Base-by-base conservation (phyloP, 2,888 invertebrate species). In the Lymantria dispar region DNA sequence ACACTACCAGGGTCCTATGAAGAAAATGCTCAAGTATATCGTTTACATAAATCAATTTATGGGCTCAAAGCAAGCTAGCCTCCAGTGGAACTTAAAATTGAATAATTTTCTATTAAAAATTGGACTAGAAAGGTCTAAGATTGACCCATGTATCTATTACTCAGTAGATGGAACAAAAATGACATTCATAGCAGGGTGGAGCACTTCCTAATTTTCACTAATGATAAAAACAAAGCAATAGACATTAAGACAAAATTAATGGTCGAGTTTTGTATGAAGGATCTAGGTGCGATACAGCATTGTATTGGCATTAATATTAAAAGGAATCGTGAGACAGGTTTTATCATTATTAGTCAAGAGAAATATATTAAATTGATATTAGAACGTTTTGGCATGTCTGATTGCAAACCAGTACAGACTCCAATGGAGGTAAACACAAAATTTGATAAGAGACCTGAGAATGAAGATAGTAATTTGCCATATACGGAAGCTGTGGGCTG, bases 341-440 rank as follows among this genome's bases (percentile, higher is more conserved):
- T 29, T 12, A 43, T 48, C 8, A 31, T 14, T 12, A 11, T 48
- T 10, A 43, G 64, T 39, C 64, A 70, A 44, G 48, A 62, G 14
- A 59, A 60, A 43, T 70, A 68, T 40, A 66, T 67, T 5, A 56
- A 59, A 3, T 11, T 42, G 43, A 39, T 69, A n/a, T 50, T 66
- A 9, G 36, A 37, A 3, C 51, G 54, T 12, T 68, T 63, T 45
- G 43, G 44, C 1, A 67, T 62, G 58, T 49, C 56, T 48, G 56
- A 63, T 0, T 66, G 68, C 15, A 63, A 60, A 43, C 54, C 54
- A 22, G 68, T 62, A 0, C 10, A 43, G 0, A 64, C 64, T 7
- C 69, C 65, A 0, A 56, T 62, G 31, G 62, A 69, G 15, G 57
- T 54, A 1, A 54, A 54, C 45, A 29, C 37, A 14, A 62, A 62